Evolutionary conservation across 2,888 invertebrate species (phyloP).

Genomic region (Pandemis corylana): DNA sequence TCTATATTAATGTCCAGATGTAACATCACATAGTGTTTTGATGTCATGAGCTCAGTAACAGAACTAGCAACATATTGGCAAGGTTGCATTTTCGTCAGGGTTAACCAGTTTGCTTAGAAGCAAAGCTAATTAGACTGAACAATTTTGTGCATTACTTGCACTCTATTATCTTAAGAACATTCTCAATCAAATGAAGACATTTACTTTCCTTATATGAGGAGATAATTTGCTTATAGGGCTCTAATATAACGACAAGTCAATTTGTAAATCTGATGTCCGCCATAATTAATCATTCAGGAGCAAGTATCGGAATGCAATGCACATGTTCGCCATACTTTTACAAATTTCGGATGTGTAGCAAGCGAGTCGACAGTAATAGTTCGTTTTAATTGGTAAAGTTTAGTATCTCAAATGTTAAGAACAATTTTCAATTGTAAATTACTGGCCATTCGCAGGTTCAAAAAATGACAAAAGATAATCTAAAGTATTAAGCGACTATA

Average conservation of each 20-base stretch:
- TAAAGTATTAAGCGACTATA: neutral
- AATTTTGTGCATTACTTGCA: neutral
- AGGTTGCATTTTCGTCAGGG: neutral
- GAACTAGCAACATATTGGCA: neutral
- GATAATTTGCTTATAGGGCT: neutral
- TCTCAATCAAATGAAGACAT: neutral
- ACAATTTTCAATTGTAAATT: too few relatives aligned
- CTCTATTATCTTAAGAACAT: neutral
- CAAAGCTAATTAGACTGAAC: neutral
- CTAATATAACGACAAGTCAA: conserved; percentile 21
- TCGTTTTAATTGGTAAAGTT: neutral
- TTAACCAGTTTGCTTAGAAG: neutral
- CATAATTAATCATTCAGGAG: conserved; percentile 57
- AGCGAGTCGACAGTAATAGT: neutral
- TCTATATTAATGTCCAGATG: neutral
- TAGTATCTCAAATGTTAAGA: too few relatives aligned
- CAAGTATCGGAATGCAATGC: conserved; percentile 58
- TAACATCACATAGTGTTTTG: neutral
- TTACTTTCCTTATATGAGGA: neutral
- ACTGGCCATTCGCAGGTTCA: neutral
- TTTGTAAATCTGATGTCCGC: conserved; percentile 21
- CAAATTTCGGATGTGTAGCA: neutral
- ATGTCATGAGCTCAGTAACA: neutral
- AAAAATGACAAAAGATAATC: neutral
- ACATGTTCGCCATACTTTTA: conserved; percentile 43